Conservation (phyloP, 2,888 invertebrate genomes). For the Seira ritae region DNA sequence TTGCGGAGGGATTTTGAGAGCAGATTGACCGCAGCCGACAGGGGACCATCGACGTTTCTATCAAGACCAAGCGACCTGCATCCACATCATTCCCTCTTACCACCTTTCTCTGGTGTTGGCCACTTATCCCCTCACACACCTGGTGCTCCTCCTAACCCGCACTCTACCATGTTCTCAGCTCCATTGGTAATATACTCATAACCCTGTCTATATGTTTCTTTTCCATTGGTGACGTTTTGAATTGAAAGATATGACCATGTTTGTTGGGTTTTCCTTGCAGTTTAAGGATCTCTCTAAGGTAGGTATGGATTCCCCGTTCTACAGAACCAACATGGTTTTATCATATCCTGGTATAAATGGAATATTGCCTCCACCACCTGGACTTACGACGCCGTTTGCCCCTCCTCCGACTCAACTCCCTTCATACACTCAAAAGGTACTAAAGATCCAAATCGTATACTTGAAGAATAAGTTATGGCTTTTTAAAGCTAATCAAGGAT, state of each 20-base stretch:
- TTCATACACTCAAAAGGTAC: constrained; percentile 92
- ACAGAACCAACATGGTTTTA: constrained; percentile 83
- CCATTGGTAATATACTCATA: constrained; percentile 79
- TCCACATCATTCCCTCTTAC: constrained; percentile 95
- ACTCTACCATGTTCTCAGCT: constrained; percentile 79
- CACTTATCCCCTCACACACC: constrained; percentile 79
- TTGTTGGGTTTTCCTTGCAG: constrained; percentile 75
- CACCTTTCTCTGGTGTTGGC: constrained; percentile 83
- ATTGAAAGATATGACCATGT: no score
- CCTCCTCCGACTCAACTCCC: constrained; percentile 92
- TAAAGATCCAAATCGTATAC: constrained; percentile 69
- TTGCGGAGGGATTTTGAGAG: constrained; percentile 92
- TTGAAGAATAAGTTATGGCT: no score
- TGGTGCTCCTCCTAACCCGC: constrained; percentile 75
- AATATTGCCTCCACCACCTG: constrained; percentile 87
- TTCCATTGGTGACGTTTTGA: not conserved
- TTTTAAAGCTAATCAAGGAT: constrained; percentile 75
- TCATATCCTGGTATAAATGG: constrained; percentile 88
- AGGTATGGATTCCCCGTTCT: constrained; percentile 87
- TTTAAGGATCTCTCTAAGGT: constrained; percentile 93
- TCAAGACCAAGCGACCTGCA: constrained; percentile 85
- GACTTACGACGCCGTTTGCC: constrained; percentile 89
- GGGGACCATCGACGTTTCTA: constrained; percentile 76
- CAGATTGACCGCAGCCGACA: constrained; percentile 85
- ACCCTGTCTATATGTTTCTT: not conserved